Evolutionary conservation across 1,140 invertebrate species (phyloP), one percentile per base, ranked within the genome.

Genomic region (Dendrolimus punctatus): DNA sequence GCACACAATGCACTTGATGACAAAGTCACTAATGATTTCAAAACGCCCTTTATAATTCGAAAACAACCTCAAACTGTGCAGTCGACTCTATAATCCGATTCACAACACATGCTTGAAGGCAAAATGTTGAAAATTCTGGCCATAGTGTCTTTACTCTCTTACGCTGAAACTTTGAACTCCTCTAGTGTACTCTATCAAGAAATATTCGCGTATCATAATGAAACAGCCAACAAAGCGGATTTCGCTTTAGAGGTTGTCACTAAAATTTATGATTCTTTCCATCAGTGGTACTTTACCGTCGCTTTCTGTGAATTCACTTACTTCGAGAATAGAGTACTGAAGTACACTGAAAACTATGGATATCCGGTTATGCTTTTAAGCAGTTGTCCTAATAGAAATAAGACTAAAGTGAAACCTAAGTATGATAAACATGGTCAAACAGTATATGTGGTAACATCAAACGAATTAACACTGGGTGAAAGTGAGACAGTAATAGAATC

Each of bases 301-400:
- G 81, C 79, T 0, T 83, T 81, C 48, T 86, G 82, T 55, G 78
- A 86, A 38, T 86, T 84, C 47, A 82, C 80, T 1, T 84, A 84
- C 51, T 84, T 86, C 45, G 83, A 86, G 50, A 86, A 83, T 44
- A 73, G 73, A 51, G 79, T 86, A 5, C 53, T 86, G 6, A 84
- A 80, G 64, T 81, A 84, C 55, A 82, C 68, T 5, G 80, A 84
- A 62, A 83, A 60, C 36, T 75, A 68, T 47, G 80, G 80, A 39
- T 81, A 83, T 48, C 78, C 81, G 8, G 76, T 86, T 6, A 67
- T 84, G 62, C 68, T 84, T 8, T 48, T 84, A 6, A 81, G 79
- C 46, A 73, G 75, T 39, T 85, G 82, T 50, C 79, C 78, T 6
- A 55, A 71, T 57, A 57, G 53, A 4, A 76, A 80, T 48, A 68